Evolutionary conservation across 1,140 invertebrate genomes (phyloP), one percentile per base, ranked within the genome.

Genomic region (Ridgeia piscesae): DNA sequence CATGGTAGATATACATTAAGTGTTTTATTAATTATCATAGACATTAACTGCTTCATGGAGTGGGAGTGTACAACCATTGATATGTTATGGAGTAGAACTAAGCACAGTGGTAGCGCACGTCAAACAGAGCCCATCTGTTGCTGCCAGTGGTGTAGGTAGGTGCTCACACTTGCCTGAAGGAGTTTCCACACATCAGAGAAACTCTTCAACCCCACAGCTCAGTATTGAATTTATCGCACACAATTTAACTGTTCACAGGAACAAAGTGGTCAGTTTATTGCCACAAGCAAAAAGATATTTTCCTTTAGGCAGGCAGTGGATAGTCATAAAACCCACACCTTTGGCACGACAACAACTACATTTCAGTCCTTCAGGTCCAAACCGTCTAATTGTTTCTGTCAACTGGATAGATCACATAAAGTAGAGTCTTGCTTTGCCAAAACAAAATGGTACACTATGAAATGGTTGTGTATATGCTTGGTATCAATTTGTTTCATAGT

Each of bases 261-360:
- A 0, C 58, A 77, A 77, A 77, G 58, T 77, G 58, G 58, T 77
- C 58, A 8, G 17, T 77, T 77, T 77, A 77, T 21, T 77, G 58
- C 58, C 58, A 77, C 58, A 77, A 77, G 58, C 58, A 77, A 77
- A 77, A 77, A 77, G 58, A 77, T 77, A 77, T 77, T 77, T 21
- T 77, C 58, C 58, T 77, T 77, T 77, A 77, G 58, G 58, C 58
- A 4, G 58, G 58, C 58, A 77, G 58, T 77, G 27, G 58, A 77
- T 77, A 77, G 6, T 31, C 14, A 31, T 77, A 77, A 77, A 77
- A 77, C 58, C 58, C 58, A 77, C 58, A 21, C 58, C 58, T 77
- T 77, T 77, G 58, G 58, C 58, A 77, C 11, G 27, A 31, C 58
- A 21, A 31, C 58, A 77, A 17, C n/a, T n/a, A n/a, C 58, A 31